phyloP scores from a whole-genome alignment of 64 coral and sea anemone genomes.

The Actinia equina region DNA sequence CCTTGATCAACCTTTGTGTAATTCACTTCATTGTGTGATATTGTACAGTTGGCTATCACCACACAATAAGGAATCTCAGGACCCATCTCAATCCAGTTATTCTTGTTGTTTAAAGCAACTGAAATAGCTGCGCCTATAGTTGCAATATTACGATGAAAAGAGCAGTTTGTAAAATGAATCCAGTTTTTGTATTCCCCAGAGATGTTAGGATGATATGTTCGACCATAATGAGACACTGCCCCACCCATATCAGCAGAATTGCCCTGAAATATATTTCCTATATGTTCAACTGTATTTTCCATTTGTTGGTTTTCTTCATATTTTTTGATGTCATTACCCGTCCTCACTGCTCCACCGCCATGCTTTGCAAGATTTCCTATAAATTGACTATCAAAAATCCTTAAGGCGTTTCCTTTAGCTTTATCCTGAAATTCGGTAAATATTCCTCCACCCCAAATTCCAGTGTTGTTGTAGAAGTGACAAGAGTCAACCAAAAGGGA shows the following conservation, averaged over 20 bases:
- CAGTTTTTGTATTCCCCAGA: neutral
- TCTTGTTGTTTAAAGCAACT: conserved; percentile 28
- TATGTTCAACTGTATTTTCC: conserved; percentile 30
- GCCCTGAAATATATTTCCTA: conserved; percentile 11
- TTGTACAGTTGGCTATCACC: conserved; percentile 12
- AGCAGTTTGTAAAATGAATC: conserved; percentile 31
- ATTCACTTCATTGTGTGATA: conserved; percentile 15
- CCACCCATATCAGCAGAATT: conserved; percentile 60
- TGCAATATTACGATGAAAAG: conserved; percentile 36
- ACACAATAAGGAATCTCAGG: neutral
- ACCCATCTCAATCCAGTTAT: conserved; percentile 17
- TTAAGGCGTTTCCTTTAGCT: conserved; percentile 20
- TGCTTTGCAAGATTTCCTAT: neutral
- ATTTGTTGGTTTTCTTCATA: neutral
- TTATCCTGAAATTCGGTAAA: conserved; percentile 51
- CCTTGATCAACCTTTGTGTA: conserved; percentile 3
- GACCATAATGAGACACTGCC: conserved; percentile 38
- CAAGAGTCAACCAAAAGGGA: conserved; percentile 43
- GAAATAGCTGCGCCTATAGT: conserved; percentile 56
- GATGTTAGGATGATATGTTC: neutral
- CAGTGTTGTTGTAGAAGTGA: conserved; percentile 33
- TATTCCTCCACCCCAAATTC: conserved; percentile 55
- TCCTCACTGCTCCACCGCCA: conserved; percentile 60
- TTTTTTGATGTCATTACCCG: conserved; percentile 3
- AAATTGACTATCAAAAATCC: conserved; percentile 23